Percentiles rank a stretch among this genome's conserved stretches.
phyloP scores from a whole-genome alignment of 2,113 vertebrate genomes.

The Serilophus lunatus region DNA sequence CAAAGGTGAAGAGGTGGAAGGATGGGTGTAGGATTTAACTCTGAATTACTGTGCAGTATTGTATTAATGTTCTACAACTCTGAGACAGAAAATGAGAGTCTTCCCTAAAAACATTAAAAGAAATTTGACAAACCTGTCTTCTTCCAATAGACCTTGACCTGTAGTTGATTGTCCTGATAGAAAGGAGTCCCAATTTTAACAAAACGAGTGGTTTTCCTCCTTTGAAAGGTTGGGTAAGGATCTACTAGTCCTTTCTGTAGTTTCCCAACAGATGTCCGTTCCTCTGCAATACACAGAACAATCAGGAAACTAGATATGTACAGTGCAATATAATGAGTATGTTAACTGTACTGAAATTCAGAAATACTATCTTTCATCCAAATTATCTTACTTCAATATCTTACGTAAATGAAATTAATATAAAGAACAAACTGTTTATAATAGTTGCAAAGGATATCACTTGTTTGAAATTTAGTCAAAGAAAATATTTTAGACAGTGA shows the following conservation, averaged over 20 bases:
- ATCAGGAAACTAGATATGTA: not conserved
- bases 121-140: conserved; percentile 77
- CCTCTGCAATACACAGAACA: conserved; percentile 60
- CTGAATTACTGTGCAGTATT: not conserved
- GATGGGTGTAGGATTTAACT: not conserved
- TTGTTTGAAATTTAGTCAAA: not conserved
- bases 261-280: conserved; percentile 49
- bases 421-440: not conserved
- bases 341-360: not conserved
- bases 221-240: conserved; percentile 63
- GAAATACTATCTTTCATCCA: not conserved
- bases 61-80: not conserved
- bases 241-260: conserved; percentile 35
- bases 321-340: not conserved
- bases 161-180: conserved; percentile 89
- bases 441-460: not conserved
- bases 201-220: conserved; percentile 75
- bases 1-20: not conserved
- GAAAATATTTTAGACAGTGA: not conserved
- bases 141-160: conserved; percentile 95
- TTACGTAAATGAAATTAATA: not conserved
- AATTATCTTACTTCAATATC: not conserved
- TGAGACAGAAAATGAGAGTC: not conserved
- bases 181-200: conserved; percentile 90
- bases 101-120: not conserved